phyloP scores from a whole-genome alignment of 2,888 invertebrate genomes.

The Drosophila peninsularis region DNA sequence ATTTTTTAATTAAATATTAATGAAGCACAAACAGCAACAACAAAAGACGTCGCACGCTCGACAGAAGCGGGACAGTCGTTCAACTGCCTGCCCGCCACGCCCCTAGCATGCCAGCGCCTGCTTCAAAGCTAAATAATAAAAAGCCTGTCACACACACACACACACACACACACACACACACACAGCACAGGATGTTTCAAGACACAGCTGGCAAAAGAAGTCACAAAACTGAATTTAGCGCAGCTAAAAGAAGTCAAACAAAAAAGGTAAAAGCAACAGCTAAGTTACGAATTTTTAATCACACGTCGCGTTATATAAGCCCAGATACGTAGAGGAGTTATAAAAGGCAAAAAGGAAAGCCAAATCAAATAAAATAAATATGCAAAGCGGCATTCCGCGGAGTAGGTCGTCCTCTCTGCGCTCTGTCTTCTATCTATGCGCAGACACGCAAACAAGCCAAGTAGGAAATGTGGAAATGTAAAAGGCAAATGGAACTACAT shows the following conservation, averaged over 20 bases:
- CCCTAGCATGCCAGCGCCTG: constrained; percentile 21
- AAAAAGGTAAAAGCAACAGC: not conserved
- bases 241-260: constrained; percentile 6
- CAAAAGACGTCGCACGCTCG: constrained; percentile 48
- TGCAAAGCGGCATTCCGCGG: constrained; percentile 73
- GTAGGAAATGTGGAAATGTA: constrained; percentile 73
- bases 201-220: not conserved
- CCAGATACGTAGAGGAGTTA: constrained; percentile 1
- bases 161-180: no score
- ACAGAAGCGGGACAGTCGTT: constrained; percentile 60
- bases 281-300: constrained; percentile 71
- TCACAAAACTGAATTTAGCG: constrained; percentile 26
- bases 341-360: constrained; percentile 31
- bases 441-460: constrained; percentile 68
- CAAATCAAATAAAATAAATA: constrained; percentile 79
- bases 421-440: constrained; percentile 36
- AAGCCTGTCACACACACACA: constrained; percentile 42
- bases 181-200: constrained; percentile 33
- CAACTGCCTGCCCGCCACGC: constrained; percentile 28
- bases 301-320: constrained; percentile 68
- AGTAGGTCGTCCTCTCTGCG: constrained; percentile 63
- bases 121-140: constrained; percentile 54
- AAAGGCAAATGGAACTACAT: constrained; percentile 78
- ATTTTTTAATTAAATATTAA: constrained; percentile 83
- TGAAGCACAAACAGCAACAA: constrained; percentile 70